phyloP scores from a whole-genome alignment of 2,888 invertebrate genomes.

The Thera britannica region DNA sequence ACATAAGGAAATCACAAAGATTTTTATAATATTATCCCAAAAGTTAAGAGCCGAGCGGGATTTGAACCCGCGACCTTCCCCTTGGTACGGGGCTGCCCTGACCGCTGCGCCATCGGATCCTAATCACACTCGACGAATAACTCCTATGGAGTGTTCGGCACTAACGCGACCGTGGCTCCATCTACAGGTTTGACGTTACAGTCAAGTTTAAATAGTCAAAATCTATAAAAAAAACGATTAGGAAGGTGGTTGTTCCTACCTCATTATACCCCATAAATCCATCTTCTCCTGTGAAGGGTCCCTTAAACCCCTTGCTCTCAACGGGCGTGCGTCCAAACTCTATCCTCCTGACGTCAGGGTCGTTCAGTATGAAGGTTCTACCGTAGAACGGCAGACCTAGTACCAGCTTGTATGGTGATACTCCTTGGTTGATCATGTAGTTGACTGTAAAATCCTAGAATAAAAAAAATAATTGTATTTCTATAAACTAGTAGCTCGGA shows the following conservation, averaged over 20 bases:
- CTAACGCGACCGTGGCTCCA: too few species aligned
- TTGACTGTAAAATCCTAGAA: conserved; percentile 89
- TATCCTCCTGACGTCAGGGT: conserved; percentile 68
- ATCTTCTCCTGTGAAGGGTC: conserved; percentile 90
- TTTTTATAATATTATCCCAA: too few species aligned
- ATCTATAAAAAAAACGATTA: background rate
- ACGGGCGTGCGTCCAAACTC: conserved; percentile 82
- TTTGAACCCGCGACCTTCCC: too few species aligned
- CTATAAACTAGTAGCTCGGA: too few species aligned
- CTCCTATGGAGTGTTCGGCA: too few species aligned
- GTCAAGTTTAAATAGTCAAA: too few species aligned
- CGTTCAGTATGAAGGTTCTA: conserved; percentile 87
- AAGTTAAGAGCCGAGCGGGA: too few species aligned
- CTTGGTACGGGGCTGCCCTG: too few species aligned
- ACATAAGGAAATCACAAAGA: too few species aligned
- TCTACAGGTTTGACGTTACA: too few species aligned
- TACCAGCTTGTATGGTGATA: conserved; percentile 90
- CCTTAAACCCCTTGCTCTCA: conserved; percentile 87
- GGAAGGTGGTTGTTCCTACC: conserved; percentile 67
- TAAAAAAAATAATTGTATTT: background rate
- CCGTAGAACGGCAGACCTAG: conserved; percentile 94
- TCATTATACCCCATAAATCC: conserved; percentile 96
- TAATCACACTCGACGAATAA: too few species aligned
- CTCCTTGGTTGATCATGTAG: conserved; percentile 89
- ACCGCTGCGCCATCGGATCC: too few species aligned